Evolutionary conservation across 2,113 vertebrate genomes (phyloP).

Genomic region (Mus pahari): DNA sequence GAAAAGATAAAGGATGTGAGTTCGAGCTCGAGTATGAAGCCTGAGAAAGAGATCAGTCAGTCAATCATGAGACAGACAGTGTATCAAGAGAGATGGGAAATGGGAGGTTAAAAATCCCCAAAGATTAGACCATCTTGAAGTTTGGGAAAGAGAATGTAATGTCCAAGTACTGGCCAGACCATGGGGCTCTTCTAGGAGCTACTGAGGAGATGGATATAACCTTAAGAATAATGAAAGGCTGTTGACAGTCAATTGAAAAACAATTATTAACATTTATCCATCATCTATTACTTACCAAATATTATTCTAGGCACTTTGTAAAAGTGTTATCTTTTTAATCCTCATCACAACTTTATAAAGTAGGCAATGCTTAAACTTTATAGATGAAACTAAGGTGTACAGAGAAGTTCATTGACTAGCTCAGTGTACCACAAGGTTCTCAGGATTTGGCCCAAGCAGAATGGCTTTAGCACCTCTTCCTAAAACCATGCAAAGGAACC

Average conservation of each 20-base stretch:
- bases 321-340: background rate
- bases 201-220: background rate
- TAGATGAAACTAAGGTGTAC: background rate
- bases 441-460: background rate
- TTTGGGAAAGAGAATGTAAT: background rate
- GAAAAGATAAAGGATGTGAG: background rate
- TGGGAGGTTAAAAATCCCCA: background rate
- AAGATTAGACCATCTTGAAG: background rate
- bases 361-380: background rate
- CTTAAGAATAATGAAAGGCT: constrained; percentile 12
- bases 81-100: background rate
- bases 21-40: background rate
- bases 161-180: background rate
- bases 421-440: background rate
- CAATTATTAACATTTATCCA: background rate
- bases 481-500: background rate
- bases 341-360: background rate
- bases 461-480: background rate
- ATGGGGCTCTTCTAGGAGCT: background rate
- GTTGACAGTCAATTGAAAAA: constrained; percentile 5
- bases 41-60: background rate
- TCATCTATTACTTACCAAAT: background rate
- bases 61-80: background rate
- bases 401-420: background rate
- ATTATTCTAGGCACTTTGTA: background rate